Percentiles rank a stretch among this genome's conserved stretches.
Conservation (phyloP, 2,888 invertebrate genomes). For the Trypoxylon attenuatum region DNA sequence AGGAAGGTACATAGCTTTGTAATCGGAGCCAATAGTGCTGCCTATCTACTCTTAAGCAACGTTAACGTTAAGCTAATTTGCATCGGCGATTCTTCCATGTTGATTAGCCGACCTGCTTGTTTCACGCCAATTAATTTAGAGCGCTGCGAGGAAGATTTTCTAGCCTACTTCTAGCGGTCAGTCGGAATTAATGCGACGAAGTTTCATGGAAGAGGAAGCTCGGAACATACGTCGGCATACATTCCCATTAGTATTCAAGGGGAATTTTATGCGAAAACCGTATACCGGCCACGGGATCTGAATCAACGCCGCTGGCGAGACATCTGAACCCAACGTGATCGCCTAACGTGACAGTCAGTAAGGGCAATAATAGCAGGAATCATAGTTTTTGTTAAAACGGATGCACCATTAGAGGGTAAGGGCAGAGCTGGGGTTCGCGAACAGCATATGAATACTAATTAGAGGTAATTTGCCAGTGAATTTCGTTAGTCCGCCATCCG, state of each 20-base stretch:
- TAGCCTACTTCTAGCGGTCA: background rate
- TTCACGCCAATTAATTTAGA: background rate
- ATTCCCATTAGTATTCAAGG: too few species aligned
- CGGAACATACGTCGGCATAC: too few species aligned
- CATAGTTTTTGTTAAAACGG: background rate
- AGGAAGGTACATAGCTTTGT: slow-evolving; percentile 45
- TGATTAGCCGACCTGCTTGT: background rate
- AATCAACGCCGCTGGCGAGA: too few species aligned
- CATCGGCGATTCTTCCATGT: slow-evolving; percentile 17
- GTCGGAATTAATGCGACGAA: too few species aligned
- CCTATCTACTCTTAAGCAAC: slow-evolving; percentile 40
- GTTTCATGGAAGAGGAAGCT: too few species aligned
- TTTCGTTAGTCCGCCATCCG: background rate
- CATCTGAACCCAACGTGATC: too few species aligned
- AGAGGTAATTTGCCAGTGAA: background rate
- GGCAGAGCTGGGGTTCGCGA: background rate
- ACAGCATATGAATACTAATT: background rate
- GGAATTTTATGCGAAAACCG: too few species aligned
- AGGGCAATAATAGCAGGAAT: too few species aligned
- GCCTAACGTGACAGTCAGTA: too few species aligned
- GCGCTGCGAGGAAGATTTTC: background rate
- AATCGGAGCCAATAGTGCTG: slow-evolving; percentile 34
- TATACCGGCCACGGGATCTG: too few species aligned
- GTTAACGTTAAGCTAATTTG: slow-evolving; percentile 45
- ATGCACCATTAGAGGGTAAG: background rate